phyloP scores from a whole-genome alignment of 1,140 invertebrate genomes.

The Rhagoletis pomonella region DNA sequence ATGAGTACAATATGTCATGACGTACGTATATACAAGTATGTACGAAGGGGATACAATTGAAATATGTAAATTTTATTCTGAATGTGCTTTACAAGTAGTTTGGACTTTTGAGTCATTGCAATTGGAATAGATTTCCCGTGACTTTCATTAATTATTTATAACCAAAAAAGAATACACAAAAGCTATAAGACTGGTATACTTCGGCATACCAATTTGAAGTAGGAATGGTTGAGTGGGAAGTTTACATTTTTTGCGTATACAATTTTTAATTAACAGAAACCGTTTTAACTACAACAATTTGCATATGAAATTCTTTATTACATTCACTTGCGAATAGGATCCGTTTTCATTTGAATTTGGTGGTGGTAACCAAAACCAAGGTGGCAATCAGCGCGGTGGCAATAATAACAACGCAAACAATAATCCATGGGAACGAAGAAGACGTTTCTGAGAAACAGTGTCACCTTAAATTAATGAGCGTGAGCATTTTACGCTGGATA shows the following conservation, averaged over 20 bases:
- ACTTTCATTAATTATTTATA: slow-evolving; percentile 25
- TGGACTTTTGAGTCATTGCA: slow-evolving; percentile 29
- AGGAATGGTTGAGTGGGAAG: slow-evolving; percentile 4
- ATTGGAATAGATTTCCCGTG: slow-evolving; percentile 9
- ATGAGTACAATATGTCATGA: neutral
- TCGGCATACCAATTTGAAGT: neutral
- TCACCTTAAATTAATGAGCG: slow-evolving; percentile 45
- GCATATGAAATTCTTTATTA: slow-evolving; percentile 60
- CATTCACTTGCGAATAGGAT: slow-evolving; percentile 67
- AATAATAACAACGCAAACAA: slow-evolving; percentile 71
- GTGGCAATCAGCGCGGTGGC: slow-evolving; percentile 70
- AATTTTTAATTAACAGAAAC: slow-evolving; percentile 5
- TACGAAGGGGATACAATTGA: neutral
- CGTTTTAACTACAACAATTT: slow-evolving; percentile 25
- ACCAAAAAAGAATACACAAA: neutral
- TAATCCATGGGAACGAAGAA: slow-evolving; percentile 71
- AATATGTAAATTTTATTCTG: neutral
- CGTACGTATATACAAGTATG: neutral
- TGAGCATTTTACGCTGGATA: slow-evolving; percentile 34
- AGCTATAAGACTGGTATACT: neutral
- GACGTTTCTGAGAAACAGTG: slow-evolving; percentile 63
- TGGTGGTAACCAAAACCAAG: slow-evolving; percentile 72
- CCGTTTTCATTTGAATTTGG: slow-evolving; percentile 73
- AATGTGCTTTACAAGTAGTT: slow-evolving; percentile 23
- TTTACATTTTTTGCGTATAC: slow-evolving; percentile 19